Conservation (phyloP, 2,888 invertebrate species). For the Rhagophthalmus giganteus region DNA sequence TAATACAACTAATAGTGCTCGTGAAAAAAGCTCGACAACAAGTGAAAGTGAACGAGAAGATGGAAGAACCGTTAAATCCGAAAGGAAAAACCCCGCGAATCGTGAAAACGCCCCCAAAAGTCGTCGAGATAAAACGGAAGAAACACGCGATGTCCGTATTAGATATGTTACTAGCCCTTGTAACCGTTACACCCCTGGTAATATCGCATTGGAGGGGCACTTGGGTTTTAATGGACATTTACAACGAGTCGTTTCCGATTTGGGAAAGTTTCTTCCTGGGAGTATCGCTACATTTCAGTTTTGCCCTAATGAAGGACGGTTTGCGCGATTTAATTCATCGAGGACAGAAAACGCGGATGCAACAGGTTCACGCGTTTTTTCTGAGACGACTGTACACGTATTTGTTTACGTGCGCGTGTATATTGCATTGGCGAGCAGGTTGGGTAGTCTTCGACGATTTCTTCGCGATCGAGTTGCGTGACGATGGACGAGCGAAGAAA, state of each 20-base stretch:
- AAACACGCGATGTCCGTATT: constrained; percentile 44
- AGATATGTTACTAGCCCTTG: constrained; percentile 55
- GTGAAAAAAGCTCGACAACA: too few species aligned
- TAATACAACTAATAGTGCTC: too few species aligned
- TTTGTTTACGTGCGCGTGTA: constrained; percentile 57
- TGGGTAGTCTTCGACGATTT: constrained; percentile 54
- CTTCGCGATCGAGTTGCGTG: constrained; percentile 17
- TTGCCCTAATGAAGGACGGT: constrained; percentile 60
- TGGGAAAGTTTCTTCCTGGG: constrained; percentile 60
- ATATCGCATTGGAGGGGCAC: constrained; percentile 61
- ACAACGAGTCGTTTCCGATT: constrained; percentile 57
- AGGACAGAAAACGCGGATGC: constrained; percentile 2
- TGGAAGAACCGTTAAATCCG: not conserved
- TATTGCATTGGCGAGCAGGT: constrained; percentile 60
- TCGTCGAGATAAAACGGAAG: constrained; percentile 5
- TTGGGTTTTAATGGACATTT: constrained; percentile 59
- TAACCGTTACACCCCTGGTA: constrained; percentile 58
- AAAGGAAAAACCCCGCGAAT: not conserved
- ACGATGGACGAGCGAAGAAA: constrained; percentile 6
- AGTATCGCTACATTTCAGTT: constrained; percentile 59
- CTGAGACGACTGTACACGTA: constrained; percentile 55
- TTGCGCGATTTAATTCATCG: constrained; percentile 45
- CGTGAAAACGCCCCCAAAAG: not conserved
- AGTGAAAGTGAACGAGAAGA: too few species aligned
- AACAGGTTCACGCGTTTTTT: not conserved